phyloP scores from a whole-genome alignment of 2,797 vertebrate species.

The Crotalus adamanteus region DNA sequence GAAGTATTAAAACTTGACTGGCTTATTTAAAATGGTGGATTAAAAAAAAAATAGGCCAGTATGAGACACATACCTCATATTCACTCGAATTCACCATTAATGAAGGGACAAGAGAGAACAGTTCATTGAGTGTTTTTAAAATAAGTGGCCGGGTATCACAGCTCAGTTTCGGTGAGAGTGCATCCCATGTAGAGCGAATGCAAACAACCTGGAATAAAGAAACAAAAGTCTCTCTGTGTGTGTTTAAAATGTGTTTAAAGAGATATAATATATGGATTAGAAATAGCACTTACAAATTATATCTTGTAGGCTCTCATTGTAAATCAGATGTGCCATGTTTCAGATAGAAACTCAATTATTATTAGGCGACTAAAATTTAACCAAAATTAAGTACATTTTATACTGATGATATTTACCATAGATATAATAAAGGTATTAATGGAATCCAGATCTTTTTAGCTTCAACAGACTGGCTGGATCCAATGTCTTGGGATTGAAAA shows the following conservation, averaged over 20 bases:
- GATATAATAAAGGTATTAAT: not conserved
- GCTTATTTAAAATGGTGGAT: not conserved
- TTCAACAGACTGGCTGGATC: not conserved
- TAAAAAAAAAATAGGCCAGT: not conserved
- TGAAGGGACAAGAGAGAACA: constrained; percentile 87
- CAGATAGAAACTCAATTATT: not conserved
- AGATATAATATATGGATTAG: not conserved
- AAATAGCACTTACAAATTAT: not conserved
- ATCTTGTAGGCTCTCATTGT: not conserved
- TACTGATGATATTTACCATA: not conserved
- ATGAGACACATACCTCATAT: constrained; percentile 78
- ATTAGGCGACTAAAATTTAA: not conserved
- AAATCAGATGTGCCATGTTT: not conserved
- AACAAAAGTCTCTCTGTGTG: not conserved
- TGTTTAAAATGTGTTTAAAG: not conserved
- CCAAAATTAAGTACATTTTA: not conserved
- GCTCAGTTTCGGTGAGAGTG: constrained; percentile 82
- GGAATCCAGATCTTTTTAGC: not conserved
- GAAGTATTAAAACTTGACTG: not conserved
- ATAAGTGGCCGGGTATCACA: constrained; percentile 84
- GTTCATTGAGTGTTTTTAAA: constrained; percentile 80
- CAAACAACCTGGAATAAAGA: constrained; percentile 84
- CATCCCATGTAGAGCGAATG: constrained; percentile 87
- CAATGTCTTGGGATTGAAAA: not conserved
- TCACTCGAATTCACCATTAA: constrained; percentile 83